Base-by-base conservation (phyloP, 2,888 invertebrate genomes). In the Tachina lurida region DNA sequence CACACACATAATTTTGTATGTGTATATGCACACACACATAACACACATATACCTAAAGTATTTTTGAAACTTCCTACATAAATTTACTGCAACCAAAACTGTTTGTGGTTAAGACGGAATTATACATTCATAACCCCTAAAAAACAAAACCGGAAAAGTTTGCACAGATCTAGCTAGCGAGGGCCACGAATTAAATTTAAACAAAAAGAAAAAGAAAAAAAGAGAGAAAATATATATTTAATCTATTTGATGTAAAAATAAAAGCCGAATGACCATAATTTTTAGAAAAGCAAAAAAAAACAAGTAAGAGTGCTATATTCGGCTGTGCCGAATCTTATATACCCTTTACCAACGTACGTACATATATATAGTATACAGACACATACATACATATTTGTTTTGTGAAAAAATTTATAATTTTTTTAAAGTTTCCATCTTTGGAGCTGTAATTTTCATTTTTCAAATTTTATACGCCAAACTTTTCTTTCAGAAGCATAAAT, bases 71-170 rank as follows among this genome's bases (percentile, higher is more conserved):
- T 83, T 83, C 12, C 43, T 22, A 83, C 77, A 83, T 77, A 86
- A 83, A 86, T 86, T 84, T 83, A 79, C 79, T 73, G 76, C 86
- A 86, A 80, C 79, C 86, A 86, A 31, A 31, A 80, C 75, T 67
- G 79, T 75, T 83, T 84, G 83, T 54, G 83, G 86, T 80, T 79
- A 62, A 79, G 83, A 56, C 43, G 67, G 41, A 49, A 82, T 77
- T 85, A 63, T 63, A 52, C 65, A 86, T 86, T 86, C 79, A 86
- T 83, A 62, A 76, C 71, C 39, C 15, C 19, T 31, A 31, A 65
- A 73, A 77, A 70, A 71, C 43, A 31, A 70, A 43, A 70, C 56
- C 70, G 63, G 31, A 31, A 73, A 77, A 67, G 31, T 65, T 71
- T 71, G 47, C 56, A 45, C 52, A 78, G 73, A 73, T 73, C 65